These are phyloP conservation scores for Pelecanus crispus DNA, from an alignment of 2,113 vertebrate species.

Conservation along the genomic window DNA sequence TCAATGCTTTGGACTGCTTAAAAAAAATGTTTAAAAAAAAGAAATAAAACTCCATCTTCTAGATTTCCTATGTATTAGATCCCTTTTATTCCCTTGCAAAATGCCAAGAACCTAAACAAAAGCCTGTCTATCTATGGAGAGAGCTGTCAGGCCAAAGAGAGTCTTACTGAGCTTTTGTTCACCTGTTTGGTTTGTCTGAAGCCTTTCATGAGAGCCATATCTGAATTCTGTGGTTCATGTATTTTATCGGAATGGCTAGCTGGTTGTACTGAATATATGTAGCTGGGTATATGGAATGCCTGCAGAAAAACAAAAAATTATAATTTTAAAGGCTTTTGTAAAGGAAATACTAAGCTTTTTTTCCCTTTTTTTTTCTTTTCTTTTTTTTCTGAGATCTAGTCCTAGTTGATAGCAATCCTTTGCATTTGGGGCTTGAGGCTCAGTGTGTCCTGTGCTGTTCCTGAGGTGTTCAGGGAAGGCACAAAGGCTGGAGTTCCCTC, in stretches of 20 bases:
- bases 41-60: background rate
- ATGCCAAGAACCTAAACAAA: conserved; percentile 2
- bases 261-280: background rate
- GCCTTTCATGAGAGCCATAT: background rate
- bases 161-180: background rate
- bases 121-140: background rate
- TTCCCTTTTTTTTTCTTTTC: too few species aligned
- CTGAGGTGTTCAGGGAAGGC: background rate
- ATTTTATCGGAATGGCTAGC: background rate
- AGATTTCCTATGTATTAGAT: background rate
- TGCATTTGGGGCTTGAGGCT: background rate
- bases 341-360: background rate
- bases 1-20: background rate
- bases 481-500: background rate
- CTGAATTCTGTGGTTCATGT: background rate
- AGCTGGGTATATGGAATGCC: accelerated
- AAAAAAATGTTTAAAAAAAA: background rate
- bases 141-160: background rate
- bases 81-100: background rate
- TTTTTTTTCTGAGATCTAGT: background rate
- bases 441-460: background rate
- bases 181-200: background rate
- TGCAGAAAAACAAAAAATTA: background rate
- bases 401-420: background rate
- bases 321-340: background rate